These are phyloP conservation scores for Semotilus atromaculatus DNA, from an alignment of 2,797 vertebrate species.

Conservation along the genomic window DNA sequence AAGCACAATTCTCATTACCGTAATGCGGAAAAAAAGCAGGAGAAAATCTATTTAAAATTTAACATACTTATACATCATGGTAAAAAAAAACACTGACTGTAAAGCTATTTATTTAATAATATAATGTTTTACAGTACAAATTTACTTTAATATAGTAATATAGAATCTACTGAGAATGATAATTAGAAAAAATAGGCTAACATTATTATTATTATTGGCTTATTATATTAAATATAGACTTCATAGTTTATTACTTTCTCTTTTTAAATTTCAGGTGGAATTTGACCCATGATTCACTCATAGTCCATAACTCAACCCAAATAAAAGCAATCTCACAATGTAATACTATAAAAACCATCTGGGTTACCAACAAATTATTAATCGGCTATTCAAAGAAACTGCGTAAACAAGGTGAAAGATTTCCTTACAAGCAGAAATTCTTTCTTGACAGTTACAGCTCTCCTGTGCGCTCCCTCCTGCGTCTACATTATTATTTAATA, in stretches of 20 bases:
- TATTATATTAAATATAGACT: background rate
- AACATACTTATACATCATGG: background rate
- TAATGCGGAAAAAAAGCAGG: background rate
- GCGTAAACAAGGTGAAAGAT: conserved; percentile 24
- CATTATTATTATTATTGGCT: background rate
- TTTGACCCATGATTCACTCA: background rate
- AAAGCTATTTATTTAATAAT: background rate
- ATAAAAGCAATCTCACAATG: background rate
- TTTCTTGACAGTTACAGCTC: conserved; percentile 15
- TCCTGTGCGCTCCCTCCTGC: conserved; percentile 4
- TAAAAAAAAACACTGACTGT: background rate
- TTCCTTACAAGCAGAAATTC: conserved; percentile 33
- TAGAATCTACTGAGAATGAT: background rate
- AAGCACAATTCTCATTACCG: background rate
- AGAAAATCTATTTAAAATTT: background rate
- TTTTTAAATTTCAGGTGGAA: background rate
- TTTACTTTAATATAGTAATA: background rate
- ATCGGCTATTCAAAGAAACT: conserved; percentile 1
- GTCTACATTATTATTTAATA: conserved; percentile 45
- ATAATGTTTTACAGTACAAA: background rate
- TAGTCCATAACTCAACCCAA: background rate
- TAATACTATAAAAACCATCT: background rate
- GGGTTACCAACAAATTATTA: conserved; percentile 10
- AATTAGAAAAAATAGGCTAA: background rate
- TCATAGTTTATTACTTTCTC: background rate